Evolutionary conservation across 2,797 vertebrate species (phyloP).

Genomic region (Tamandua tetradactyla): DNA sequence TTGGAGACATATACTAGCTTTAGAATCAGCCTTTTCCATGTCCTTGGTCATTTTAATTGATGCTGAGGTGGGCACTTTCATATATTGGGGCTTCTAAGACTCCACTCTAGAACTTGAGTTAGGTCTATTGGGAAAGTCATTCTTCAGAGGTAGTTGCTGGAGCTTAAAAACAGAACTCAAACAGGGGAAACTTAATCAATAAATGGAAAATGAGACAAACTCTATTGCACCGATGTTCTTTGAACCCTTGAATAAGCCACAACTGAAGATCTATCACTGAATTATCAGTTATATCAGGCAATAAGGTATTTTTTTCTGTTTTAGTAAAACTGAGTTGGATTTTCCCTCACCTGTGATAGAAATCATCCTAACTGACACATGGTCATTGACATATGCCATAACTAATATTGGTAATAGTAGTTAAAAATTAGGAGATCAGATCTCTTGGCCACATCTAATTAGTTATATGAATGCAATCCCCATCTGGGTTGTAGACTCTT

Average conservation of each 20-base stretch:
- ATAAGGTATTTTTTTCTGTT: neutral
- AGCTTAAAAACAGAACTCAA: neutral
- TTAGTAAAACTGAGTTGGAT: neutral
- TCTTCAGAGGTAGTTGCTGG: neutral
- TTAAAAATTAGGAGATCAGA: neutral
- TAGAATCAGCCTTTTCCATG: neutral
- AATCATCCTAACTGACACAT: neutral
- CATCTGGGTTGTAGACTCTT: neutral
- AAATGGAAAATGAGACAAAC: neutral
- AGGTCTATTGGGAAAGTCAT: neutral
- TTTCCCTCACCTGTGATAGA: neutral
- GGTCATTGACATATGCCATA: neutral
- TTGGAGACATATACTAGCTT: no score
- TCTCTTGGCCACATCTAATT: neutral
- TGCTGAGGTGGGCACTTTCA: neutral
- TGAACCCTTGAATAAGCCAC: neutral
- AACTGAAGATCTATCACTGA: neutral
- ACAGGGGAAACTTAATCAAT: neutral
- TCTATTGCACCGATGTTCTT: no score
- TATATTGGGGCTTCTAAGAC: neutral
- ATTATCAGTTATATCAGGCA: neutral
- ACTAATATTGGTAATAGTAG: slow-evolving; percentile 43
- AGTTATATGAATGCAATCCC: neutral
- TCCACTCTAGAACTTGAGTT: neutral
- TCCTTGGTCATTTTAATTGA: neutral